Evolutionary conservation across 2,797 vertebrate genomes (phyloP).

Genomic region (Gadopsis marmoratus): DNA sequence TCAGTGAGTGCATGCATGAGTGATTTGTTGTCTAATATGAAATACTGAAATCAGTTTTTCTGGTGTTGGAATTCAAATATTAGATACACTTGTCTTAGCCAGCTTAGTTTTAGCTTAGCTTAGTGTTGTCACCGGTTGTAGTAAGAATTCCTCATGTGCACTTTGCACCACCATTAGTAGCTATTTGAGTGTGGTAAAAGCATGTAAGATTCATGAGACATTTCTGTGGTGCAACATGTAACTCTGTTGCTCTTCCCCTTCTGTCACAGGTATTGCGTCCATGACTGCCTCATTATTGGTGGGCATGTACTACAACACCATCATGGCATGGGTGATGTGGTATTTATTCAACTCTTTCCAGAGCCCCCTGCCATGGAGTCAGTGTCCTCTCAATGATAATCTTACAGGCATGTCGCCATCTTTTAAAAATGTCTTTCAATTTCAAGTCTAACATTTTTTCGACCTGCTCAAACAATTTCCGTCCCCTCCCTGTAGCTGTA

Average conservation of each 20-base stretch:
- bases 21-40: not conserved
- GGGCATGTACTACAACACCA: conserved; percentile 90
- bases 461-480: not conserved
- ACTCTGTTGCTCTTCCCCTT: not conserved
- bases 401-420: conserved; percentile 80
- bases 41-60: conserved; percentile 81
- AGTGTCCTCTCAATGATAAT: conserved; percentile 84
- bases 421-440: no score
- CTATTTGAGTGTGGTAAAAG: not conserved
- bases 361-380: conserved; percentile 90
- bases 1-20: conserved; percentile 81
- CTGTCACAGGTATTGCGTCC: conserved; percentile 84
- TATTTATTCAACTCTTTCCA: conserved; percentile 95
- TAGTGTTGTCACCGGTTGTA: not conserved
- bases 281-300: conserved; percentile 89
- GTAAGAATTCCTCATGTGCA: not conserved
- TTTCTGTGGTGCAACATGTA: not conserved
- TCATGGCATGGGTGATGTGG: conserved; percentile 92
- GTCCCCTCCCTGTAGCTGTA: conserved; percentile 66
- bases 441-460: not conserved
- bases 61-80: not conserved
- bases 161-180: conserved; percentile 26
- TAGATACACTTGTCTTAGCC: not conserved
- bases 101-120: not conserved
- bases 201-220: not conserved